Evolutionary conservation across 2,888 invertebrate genomes (phyloP).

Genomic region (Drosophila pullipes): DNA sequence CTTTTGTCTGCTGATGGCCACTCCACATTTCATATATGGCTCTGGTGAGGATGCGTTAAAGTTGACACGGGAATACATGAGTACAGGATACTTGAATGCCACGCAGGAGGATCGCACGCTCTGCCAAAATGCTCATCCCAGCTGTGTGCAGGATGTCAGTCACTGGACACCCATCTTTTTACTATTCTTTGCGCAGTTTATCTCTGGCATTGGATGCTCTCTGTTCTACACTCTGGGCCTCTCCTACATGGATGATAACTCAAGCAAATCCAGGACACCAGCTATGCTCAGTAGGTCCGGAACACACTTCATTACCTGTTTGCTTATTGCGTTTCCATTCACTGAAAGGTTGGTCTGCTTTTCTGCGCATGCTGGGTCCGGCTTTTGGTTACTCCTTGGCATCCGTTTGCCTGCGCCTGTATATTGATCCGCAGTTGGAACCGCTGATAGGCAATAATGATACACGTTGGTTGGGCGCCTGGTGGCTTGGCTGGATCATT

Average conservation of each 20-base stretch:
- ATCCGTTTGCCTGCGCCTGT: slow-evolving; percentile 88
- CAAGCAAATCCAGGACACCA: slow-evolving; percentile 89
- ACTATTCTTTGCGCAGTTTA: slow-evolving; percentile 88
- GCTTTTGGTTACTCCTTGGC: slow-evolving; percentile 89
- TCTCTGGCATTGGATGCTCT: slow-evolving; percentile 89
- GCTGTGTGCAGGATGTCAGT: slow-evolving; percentile 31
- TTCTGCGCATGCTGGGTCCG: slow-evolving; percentile 86
- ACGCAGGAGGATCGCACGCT: slow-evolving; percentile 22
- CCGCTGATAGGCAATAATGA: slow-evolving; percentile 89
- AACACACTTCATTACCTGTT: background rate
- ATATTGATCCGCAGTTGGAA: slow-evolving; percentile 88
- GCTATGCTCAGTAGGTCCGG: slow-evolving; percentile 87
- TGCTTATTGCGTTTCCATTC: background rate
- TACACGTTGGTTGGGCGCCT: slow-evolving; percentile 92
- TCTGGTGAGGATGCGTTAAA: slow-evolving; percentile 88
- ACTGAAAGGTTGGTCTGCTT: slow-evolving; percentile 87
- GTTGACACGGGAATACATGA: slow-evolving; percentile 87
- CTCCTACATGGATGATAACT: slow-evolving; percentile 91
- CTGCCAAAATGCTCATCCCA: slow-evolving; percentile 27
- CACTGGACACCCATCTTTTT: slow-evolving; percentile 87
- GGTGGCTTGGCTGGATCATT: slow-evolving; percentile 92
- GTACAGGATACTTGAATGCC: slow-evolving; percentile 79
- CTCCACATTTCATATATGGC: slow-evolving; percentile 90
- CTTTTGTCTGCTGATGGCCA: slow-evolving; percentile 88
- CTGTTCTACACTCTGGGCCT: slow-evolving; percentile 89